Conservation (phyloP, 1,140 invertebrate species). For the Calosoma granatense region DNA sequence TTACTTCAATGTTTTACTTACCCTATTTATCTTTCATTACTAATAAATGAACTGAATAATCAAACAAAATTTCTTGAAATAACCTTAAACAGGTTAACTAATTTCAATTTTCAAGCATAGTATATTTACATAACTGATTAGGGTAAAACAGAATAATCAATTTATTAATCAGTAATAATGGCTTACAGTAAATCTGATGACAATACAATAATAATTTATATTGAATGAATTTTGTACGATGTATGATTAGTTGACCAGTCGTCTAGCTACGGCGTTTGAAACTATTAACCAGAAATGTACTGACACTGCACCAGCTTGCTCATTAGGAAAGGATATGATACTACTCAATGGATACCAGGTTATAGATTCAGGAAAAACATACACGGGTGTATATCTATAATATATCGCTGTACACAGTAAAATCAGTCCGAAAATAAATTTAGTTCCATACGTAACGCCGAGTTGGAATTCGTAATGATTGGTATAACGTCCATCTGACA, state of each 20-base stretch:
- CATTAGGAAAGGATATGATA: not conserved
- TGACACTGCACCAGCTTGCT: not conserved
- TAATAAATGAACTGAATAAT: no score
- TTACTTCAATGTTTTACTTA: no score
- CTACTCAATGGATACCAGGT: not conserved
- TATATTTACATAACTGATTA: no score
- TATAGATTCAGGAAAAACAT: not conserved
- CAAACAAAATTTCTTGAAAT: no score
- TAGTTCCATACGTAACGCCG: conserved; percentile 30
- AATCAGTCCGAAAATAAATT: conserved; percentile 29
- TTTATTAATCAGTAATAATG: no score
- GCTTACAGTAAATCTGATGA: no score
- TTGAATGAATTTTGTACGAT: no score
- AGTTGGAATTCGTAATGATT: conserved; percentile 34
- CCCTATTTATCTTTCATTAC: no score
- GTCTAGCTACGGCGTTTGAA: not conserved
- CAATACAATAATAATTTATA: no score
- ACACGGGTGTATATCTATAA: not conserved
- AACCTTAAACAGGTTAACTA: no score
- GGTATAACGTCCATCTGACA: conserved; percentile 29
- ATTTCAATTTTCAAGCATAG: no score
- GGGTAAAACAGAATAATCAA: no score
- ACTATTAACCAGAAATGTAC: conserved; percentile 3
- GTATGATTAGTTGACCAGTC: not conserved
- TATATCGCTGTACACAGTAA: conserved; percentile 20